Conservation (phyloP, 2,888 invertebrate genomes). For the Sclerodermus sp. region DNA sequence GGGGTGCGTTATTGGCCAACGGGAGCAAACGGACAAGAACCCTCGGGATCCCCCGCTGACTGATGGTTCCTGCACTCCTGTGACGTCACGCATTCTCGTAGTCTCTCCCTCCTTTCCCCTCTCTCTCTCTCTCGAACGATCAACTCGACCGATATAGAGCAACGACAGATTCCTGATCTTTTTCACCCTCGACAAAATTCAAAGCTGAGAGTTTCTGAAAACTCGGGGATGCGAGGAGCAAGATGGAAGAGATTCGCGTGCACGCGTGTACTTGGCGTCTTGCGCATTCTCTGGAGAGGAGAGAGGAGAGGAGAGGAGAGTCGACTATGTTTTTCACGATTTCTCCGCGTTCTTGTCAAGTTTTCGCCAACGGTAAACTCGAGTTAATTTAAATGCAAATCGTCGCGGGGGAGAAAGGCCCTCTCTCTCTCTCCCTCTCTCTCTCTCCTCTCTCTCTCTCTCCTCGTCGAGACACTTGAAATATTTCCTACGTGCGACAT, state of each 20-base stretch:
- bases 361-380: slow-evolving; percentile 17
- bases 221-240: too few relatives aligned
- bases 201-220: too few relatives aligned
- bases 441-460: too few relatives aligned
- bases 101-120: neutral
- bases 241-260: too few relatives aligned
- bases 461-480: neutral
- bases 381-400: slow-evolving; percentile 43
- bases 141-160: too few relatives aligned
- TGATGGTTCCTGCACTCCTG: slow-evolving; percentile 42
- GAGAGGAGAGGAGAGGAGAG: neutral
- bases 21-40: slow-evolving; percentile 54
- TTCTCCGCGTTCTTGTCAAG: slow-evolving; percentile 25
- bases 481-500: slow-evolving; percentile 1
- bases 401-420: slow-evolving; percentile 13
- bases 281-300: too few relatives aligned
- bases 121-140: too few relatives aligned
- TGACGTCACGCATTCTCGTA: slow-evolving; percentile 17
- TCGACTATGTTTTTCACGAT: slow-evolving; percentile 15
- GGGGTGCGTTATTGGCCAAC: slow-evolving; percentile 53
- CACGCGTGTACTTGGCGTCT: too few relatives aligned
- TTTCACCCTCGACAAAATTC: too few relatives aligned
- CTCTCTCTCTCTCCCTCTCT: too few relatives aligned
- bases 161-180: too few relatives aligned
- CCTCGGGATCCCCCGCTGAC: slow-evolving; percentile 42